phyloP scores from a whole-genome alignment of 2,797 vertebrate species.

The Propithecus perrieri region DNA sequence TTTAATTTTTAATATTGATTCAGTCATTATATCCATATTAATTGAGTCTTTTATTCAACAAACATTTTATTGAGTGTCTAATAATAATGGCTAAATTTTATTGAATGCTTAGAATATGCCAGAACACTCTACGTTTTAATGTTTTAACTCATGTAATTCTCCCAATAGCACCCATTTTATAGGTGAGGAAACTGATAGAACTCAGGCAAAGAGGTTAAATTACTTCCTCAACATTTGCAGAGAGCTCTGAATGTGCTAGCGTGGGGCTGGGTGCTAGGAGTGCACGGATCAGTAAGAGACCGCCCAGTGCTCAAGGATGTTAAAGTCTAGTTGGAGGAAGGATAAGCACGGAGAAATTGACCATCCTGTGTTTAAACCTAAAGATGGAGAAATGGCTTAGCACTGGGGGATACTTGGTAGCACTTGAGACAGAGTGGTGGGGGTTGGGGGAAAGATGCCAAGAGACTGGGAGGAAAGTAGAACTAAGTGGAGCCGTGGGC shows the following conservation, averaged over 20 bases:
- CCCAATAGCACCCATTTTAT: background rate
- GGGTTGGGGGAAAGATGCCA: too few relatives aligned
- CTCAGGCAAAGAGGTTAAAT: background rate
- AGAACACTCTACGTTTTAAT: background rate
- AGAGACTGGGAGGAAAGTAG: background rate
- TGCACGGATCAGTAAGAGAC: background rate
- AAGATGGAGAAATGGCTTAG: background rate
- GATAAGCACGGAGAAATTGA: background rate
- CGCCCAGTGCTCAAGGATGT: rapidly evolving
- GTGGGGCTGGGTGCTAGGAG: too few relatives aligned
- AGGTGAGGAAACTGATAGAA: background rate
- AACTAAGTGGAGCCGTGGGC: background rate
- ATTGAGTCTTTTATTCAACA: background rate
- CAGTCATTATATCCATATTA: background rate
- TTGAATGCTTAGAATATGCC: background rate
- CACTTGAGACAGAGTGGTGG: background rate
- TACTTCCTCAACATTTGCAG: background rate
- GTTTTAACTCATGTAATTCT: background rate
- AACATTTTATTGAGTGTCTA: background rate
- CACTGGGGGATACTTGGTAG: background rate
- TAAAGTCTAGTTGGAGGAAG: background rate
- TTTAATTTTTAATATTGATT: slow-evolving; percentile 27
- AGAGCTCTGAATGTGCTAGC: background rate
- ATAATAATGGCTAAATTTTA: slow-evolving; percentile 24
- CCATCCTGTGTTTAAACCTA: background rate